Percentiles rank a stretch among this genome's conserved stretches.
phyloP scores from a whole-genome alignment of 2,113 vertebrate genomes.

The Alces alces region DNA sequence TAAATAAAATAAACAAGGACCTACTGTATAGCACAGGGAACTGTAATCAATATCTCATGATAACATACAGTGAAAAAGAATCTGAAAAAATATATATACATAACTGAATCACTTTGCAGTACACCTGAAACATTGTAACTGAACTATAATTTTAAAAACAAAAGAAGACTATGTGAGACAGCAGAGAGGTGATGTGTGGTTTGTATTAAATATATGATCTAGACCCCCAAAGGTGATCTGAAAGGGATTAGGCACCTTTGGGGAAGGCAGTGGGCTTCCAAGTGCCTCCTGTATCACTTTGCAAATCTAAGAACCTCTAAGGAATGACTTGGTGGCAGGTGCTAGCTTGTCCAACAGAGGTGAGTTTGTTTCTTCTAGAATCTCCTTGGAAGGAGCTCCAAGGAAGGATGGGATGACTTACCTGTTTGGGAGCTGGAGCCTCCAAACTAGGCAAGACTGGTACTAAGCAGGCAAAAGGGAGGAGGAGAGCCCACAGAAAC shows the following conservation, averaged over 20 bases:
- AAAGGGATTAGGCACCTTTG: background rate
- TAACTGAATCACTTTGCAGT: background rate
- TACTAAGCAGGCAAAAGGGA: background rate
- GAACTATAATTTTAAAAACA: background rate
- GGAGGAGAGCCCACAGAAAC: background rate
- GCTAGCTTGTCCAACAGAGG: background rate
- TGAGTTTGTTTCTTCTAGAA: background rate
- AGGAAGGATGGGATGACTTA: background rate
- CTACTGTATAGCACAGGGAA: background rate
- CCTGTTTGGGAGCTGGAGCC: background rate
- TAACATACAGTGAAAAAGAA: background rate
- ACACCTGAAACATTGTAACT: background rate
- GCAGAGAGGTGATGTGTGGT: background rate
- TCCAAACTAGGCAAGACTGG: background rate
- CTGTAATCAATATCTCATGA: background rate
- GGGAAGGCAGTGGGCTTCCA: background rate
- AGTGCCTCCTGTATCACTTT: background rate
- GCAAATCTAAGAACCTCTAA: background rate
- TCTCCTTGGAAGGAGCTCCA: background rate
- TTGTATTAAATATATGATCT: background rate
- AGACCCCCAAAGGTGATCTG: background rate
- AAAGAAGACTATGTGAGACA: background rate
- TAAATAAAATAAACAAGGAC: background rate
- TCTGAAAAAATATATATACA: background rate
- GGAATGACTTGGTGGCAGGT: background rate